A percentile compares a stretch with the other conserved stretches of the same genome.
Conservation (phyloP, 2,113 vertebrate species). For the Dasyurus viverrinus region DNA sequence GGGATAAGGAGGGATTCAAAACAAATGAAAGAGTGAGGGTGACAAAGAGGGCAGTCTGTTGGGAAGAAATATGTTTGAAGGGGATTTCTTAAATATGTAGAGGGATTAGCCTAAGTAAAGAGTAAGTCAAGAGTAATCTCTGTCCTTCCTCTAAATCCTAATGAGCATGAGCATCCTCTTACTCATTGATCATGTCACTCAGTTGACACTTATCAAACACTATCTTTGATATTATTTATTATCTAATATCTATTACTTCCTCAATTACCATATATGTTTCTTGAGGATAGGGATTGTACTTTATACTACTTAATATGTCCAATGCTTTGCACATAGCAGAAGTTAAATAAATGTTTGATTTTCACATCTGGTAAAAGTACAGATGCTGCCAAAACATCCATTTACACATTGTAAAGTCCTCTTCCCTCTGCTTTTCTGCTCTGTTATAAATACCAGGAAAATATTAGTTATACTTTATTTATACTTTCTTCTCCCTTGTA, state of each 20-base stretch:
- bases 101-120: not conserved
- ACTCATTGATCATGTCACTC: not conserved
- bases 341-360: not conserved
- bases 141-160: not conserved
- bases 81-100: not conserved
- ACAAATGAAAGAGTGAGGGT: not conserved
- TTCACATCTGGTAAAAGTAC: not conserved
- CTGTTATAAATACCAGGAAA: not conserved
- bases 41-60: not conserved
- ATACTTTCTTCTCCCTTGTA: not conserved
- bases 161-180: not conserved
- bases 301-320: not conserved
- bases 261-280: not conserved
- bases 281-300: not conserved
- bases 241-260: not conserved
- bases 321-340: not conserved
- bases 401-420: not conserved
- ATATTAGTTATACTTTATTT: not conserved
- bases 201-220: not conserved
- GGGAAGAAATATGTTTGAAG: not conserved
- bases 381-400: not conserved
- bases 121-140: not conserved
- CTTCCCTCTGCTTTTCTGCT: not conserved
- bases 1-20: not conserved
- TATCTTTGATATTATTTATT: not conserved